Percentiles rank a stretch among this genome's conserved stretches.
phyloP scores from a whole-genome alignment of 2,113 vertebrate species.

The Bos taurus region DNA sequence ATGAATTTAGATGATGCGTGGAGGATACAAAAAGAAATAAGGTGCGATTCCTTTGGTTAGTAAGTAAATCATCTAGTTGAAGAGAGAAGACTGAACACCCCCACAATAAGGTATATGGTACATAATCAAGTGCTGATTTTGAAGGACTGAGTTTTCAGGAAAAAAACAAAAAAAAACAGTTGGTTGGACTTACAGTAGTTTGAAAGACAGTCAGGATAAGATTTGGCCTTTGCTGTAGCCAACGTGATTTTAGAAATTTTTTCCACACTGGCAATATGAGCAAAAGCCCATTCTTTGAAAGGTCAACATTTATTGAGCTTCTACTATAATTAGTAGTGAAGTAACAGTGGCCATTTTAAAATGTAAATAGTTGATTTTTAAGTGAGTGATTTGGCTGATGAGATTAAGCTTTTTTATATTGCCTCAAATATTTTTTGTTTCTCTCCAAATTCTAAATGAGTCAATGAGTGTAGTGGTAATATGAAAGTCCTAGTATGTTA shows the following conservation, averaged over 20 bases:
- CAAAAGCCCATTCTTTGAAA: conserved; percentile 23
- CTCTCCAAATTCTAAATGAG: conserved; percentile 1
- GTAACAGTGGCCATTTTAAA: not conserved
- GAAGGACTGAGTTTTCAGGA: not conserved
- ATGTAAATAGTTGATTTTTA: conserved; percentile 37
- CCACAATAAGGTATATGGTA: not conserved
- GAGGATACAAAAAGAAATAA: not conserved
- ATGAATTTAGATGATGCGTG: not conserved
- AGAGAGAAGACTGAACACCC: not conserved
- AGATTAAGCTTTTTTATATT: not conserved
- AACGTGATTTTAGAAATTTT: conserved; percentile 39
- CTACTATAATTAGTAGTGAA: not conserved
- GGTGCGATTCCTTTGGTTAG: not conserved
- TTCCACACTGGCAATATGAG: not conserved
- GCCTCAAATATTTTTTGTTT: not conserved
- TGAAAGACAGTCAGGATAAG: conserved; percentile 37
- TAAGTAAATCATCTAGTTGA: not conserved
- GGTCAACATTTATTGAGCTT: conserved; percentile 40
- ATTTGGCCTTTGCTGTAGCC: conserved; percentile 28
- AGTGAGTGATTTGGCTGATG: conserved; percentile 23
- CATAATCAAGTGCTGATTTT: not conserved
- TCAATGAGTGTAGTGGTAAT: not conserved
- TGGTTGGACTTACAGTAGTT: not conserved
- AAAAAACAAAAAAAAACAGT: not conserved
- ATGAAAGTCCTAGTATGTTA: not conserved